A percentile compares a stretch with the other conserved stretches of the same genome.
Evolutionary conservation across 2,113 vertebrate species (phyloP).

Genomic region (Scatophagus argus): DNA sequence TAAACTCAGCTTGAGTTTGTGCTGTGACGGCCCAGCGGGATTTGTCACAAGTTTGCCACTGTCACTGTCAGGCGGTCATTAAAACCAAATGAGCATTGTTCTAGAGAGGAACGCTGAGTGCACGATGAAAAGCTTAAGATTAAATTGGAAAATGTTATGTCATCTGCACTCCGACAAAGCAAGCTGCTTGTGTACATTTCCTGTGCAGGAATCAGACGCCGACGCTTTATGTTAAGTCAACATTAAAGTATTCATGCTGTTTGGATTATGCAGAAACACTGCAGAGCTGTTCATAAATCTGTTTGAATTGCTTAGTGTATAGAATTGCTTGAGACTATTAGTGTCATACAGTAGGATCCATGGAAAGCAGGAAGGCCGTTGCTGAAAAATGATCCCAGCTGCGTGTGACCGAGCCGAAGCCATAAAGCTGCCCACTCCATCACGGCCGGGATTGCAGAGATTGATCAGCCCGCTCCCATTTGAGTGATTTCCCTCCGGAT

Average conservation of each 20-base stretch:
- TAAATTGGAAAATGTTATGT: constrained; percentile 57
- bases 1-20: constrained; percentile 20
- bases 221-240: constrained; percentile 38
- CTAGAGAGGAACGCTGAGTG: background rate
- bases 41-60: constrained; percentile 66
- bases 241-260: constrained; percentile 45
- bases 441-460: constrained; percentile 63
- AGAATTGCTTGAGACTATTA: constrained; percentile 45
- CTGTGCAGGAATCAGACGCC: constrained; percentile 23
- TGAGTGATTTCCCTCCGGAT: constrained; percentile 81
- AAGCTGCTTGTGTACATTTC: constrained; percentile 34
- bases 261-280: constrained; percentile 40
- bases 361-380: constrained; percentile 39
- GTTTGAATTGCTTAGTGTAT: constrained; percentile 40
- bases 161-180: constrained; percentile 55
- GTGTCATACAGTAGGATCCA: constrained; percentile 45
- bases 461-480: constrained; percentile 78
- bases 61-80: constrained; percentile 64
- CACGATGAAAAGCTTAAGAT: constrained; percentile 34
- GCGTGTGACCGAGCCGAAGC: constrained; percentile 54
- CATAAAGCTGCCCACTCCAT: constrained; percentile 79
- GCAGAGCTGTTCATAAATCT: constrained; percentile 55
- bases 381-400: constrained; percentile 62
- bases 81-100: constrained; percentile 64
- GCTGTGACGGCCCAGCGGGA: constrained; percentile 51